Evolutionary conservation across 2,113 vertebrate species (phyloP), one percentile per base, ranked within the genome.

Genomic region (Polypterus bichir): DNA sequence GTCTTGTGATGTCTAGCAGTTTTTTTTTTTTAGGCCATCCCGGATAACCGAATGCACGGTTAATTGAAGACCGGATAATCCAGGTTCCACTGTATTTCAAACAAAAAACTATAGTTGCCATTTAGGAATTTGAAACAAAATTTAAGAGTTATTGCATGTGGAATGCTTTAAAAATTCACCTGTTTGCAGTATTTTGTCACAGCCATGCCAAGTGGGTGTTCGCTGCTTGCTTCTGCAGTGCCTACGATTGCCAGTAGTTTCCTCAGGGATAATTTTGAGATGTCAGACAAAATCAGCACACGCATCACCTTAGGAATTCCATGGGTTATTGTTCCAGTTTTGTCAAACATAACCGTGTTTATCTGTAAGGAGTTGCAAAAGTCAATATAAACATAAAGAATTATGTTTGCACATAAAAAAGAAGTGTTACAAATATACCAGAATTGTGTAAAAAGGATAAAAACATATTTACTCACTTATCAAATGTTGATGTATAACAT

Each of bases 261-360:
- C 72, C 87, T 90, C 72, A 97, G 83, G 3, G 94, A 76, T 53
- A 97, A 78, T 0, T 75, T 77, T 4, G 78, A 78, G 9, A 55
- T 55, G 9, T 93, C 90, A 70, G 83, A 86, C 6, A 97, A 66
- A 74, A 98, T 77, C 70, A 97, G 77, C 48, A 97, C 84, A 0
- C 93, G 82, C 47, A 84, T 90, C 68, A 98, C 94, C 72, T 64
- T 87, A 5, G 96, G 96, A 49, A 89, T 85, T 4, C 96, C 94
- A 0, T 83, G 81, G 5, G 96, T 98, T 51, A 98, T 92, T 7
- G 96, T 98, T n/a, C 96, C 96, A 0, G 96, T 98, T 79, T 98
- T 98, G 76, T 98, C 96, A 65, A 98, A 98, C 93, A 98, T 95
- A 71, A 98, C 90, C 1, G 87, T 91, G 44, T 81, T 69, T 64